Evolutionary conservation across 2,888 invertebrate genomes (phyloP).

Genomic region (Colletes collaris): DNA sequence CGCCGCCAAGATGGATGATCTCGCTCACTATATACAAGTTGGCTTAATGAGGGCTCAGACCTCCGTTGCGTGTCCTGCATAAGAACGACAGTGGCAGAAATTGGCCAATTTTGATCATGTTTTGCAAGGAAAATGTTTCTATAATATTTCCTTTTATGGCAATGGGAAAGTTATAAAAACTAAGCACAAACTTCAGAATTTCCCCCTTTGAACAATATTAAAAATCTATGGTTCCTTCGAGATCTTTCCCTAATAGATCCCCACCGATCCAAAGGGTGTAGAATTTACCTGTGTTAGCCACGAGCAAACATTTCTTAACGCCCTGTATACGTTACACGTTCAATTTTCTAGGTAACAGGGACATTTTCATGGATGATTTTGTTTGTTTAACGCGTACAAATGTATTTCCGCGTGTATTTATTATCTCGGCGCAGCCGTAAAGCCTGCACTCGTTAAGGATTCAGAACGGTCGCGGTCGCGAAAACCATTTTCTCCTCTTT

Average conservation of each 20-base stretch:
- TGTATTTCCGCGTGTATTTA: slow-evolving; percentile 44
- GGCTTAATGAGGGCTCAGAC: slow-evolving; percentile 66
- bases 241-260: too few relatives aligned
- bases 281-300: too few relatives aligned
- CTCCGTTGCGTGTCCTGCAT: slow-evolving; percentile 65
- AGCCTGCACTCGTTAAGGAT: slow-evolving; percentile 46
- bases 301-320: slow-evolving; percentile 22
- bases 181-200: too few relatives aligned
- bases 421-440: slow-evolving; percentile 35
- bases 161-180: too few relatives aligned
- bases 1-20: slow-evolving; percentile 61
- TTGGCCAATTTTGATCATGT: too few relatives aligned
- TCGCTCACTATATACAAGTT: slow-evolving; percentile 60
- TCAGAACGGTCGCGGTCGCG: slow-evolving; percentile 5
- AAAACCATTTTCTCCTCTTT: background rate
- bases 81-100: slow-evolving; percentile 47
- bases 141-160: too few relatives aligned
- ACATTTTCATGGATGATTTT: slow-evolving; percentile 63
- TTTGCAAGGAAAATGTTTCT: too few relatives aligned
- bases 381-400: slow-evolving; percentile 53
- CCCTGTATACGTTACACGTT: slow-evolving; percentile 33
- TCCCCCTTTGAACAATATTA: too few relatives aligned
- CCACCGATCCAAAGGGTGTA: too few relatives aligned
- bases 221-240: too few relatives aligned
- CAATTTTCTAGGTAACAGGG: slow-evolving; percentile 58